Conservation (phyloP, 2,888 invertebrate species). For the Oeneis ivallda region DNA sequence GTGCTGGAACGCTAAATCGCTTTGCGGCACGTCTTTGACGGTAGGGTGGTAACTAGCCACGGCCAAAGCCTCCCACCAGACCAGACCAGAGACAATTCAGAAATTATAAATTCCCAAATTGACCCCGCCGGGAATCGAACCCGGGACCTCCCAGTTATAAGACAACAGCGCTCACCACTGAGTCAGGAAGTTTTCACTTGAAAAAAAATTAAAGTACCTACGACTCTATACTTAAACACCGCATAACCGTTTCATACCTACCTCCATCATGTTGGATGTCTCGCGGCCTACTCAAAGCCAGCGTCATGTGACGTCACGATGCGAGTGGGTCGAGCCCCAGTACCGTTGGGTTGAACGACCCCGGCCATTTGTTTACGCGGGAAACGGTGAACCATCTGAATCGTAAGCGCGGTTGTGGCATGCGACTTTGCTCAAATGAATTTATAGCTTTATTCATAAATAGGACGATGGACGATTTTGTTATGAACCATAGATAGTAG, state of each 20-base stretch:
- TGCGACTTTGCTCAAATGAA: conserved; percentile 10
- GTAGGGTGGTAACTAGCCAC: too few relatives aligned
- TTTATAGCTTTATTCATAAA: neutral
- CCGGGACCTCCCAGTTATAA: too few relatives aligned
- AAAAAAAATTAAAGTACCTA: neutral
- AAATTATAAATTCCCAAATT: too few relatives aligned
- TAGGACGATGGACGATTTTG: neutral
- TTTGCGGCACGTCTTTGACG: too few relatives aligned
- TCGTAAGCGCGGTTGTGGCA: neutral
- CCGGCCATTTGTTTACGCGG: conserved; percentile 70
- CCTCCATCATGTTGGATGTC: neutral
- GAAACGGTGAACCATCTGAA: conserved; percentile 46
- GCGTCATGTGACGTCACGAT: conserved; percentile 66
- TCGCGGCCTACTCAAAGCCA: neutral
- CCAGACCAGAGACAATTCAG: too few relatives aligned
- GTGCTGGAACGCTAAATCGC: too few relatives aligned
- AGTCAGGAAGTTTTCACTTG: neutral
- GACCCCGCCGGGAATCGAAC: too few relatives aligned
- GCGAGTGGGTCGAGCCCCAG: conserved; percentile 61
- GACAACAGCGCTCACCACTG: too few relatives aligned
- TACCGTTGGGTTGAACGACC: conserved; percentile 78
- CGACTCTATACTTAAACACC: too few relatives aligned
- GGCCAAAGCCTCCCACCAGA: too few relatives aligned
- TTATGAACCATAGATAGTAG: too few relatives aligned
- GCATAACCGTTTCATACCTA: too few relatives aligned